A percentile compares a stretch with the other conserved stretches of the same genome.
Conservation (phyloP, 2,113 vertebrate species). For the Dendropsophus ebraccatus region DNA sequence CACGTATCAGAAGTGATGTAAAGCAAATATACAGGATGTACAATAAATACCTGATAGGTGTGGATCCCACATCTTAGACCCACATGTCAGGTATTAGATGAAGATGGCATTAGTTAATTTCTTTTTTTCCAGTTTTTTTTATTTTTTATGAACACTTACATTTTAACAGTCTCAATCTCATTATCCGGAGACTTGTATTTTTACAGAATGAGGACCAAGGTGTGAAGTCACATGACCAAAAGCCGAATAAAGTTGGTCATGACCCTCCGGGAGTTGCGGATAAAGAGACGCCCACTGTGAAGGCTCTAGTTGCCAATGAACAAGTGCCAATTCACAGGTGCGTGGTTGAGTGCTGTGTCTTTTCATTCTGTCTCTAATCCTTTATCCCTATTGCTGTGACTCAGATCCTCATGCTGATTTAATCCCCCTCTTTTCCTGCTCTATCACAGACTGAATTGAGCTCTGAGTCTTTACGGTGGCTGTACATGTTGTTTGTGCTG, state of each 20-base stretch:
- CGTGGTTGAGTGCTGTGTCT: not conserved
- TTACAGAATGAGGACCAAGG: not conserved
- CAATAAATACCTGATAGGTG: too few relatives aligned
- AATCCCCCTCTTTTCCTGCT: not conserved
- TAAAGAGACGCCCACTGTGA: not conserved
- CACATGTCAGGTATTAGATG: too few relatives aligned
- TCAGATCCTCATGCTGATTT: slow-evolving; percentile 24
- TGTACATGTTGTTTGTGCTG: too few relatives aligned
- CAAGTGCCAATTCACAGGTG: slow-evolving; percentile 48
- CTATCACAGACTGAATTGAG: slow-evolving; percentile 10
- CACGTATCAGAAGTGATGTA: too few relatives aligned
- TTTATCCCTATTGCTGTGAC: not conserved
- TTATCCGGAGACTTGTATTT: not conserved
- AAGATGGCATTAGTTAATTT: too few relatives aligned
- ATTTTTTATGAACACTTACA: too few relatives aligned
- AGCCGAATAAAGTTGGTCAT: not conserved
- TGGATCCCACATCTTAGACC: too few relatives aligned
- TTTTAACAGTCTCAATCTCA: not conserved
- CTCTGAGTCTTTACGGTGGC: slow-evolving; percentile 34
- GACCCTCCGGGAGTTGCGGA: not conserved
- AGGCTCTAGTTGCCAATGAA: slow-evolving; percentile 11
- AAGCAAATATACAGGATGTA: too few relatives aligned
- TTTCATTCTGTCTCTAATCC: slow-evolving; percentile 18
- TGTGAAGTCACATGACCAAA: not conserved
- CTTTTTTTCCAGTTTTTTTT: too few relatives aligned